Conservation (phyloP, 2,797 vertebrate species). For the Cossypha polioptera region DNA sequence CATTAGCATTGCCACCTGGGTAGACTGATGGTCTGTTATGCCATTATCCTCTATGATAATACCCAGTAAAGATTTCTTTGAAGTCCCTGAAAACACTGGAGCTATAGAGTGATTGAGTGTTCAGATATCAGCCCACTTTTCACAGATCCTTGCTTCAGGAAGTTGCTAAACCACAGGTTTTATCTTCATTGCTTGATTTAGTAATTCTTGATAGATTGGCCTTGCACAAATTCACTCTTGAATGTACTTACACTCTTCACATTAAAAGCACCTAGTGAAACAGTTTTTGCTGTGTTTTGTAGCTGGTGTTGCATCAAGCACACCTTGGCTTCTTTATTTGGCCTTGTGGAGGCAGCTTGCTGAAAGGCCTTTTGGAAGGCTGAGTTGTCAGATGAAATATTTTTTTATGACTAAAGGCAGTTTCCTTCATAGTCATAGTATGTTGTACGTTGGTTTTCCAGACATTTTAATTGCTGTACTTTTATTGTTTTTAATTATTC, state of each 20-base stretch:
- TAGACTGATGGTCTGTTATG: not conserved
- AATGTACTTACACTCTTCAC: not conserved
- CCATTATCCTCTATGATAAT: not conserved
- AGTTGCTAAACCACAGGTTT: not conserved
- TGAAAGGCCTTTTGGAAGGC: not conserved
- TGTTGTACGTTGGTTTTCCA: not conserved
- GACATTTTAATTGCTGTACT: not conserved
- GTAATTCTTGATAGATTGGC: not conserved
- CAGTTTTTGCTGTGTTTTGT: not conserved
- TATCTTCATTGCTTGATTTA: not conserved
- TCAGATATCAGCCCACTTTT: not conserved
- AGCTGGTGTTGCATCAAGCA: not conserved
- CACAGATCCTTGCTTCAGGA: not conserved
- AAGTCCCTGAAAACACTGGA: not conserved
- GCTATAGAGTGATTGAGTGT: not conserved
- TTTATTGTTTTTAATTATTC: not conserved
- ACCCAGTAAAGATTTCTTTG: not conserved
- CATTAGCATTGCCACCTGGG: not conserved
- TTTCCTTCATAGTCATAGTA: not conserved
- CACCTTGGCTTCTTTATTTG: not conserved
- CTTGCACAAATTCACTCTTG: not conserved
- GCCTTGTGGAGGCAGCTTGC: not conserved
- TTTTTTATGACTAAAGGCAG: not conserved
- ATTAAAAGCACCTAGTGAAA: not conserved
- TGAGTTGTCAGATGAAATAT: not conserved